Conservation (phyloP, 1,140 invertebrate species). For the Pseudomyrmex concolor region DNA sequence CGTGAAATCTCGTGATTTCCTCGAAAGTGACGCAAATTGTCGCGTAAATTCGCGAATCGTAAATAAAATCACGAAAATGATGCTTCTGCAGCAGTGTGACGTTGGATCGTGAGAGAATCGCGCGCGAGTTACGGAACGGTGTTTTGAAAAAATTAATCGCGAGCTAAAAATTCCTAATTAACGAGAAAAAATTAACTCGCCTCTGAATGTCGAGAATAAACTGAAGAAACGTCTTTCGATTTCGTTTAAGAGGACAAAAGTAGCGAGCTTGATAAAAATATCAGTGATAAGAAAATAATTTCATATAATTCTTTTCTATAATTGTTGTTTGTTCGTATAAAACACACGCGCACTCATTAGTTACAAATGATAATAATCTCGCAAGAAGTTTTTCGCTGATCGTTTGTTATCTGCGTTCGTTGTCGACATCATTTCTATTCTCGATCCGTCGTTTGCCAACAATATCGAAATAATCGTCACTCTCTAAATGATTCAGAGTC, state of each 20-base stretch:
- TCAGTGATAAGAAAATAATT: neutral
- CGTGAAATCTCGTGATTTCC: conserved; percentile 5
- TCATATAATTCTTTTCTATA: no score
- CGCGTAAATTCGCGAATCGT: conserved; percentile 4
- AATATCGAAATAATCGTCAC: neutral
- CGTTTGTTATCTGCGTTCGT: neutral
- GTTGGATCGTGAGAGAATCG: neutral
- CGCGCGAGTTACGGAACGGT: neutral
- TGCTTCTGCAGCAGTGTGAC: conserved; percentile 17
- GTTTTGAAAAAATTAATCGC: neutral
- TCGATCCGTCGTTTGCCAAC: neutral
- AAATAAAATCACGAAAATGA: conserved; percentile 13
- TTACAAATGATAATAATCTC: neutral
- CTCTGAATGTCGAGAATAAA: no score
- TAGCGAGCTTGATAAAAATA: no score
- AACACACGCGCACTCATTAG: no score
- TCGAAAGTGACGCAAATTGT: conserved; percentile 15
- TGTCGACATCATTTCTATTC: neutral
- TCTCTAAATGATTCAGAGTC: neutral
- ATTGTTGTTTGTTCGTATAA: no score
- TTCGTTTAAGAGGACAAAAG: no score
- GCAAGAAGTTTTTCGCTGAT: neutral
- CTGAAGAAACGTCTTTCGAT: no score
- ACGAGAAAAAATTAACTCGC: no score
- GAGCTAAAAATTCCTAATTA: no score